These are phyloP conservation scores for Oscarella lobularis DNA, from an alignment of 37 sponge, comb jelly and placozoan genomes.

Conservation along the genomic window DNA sequence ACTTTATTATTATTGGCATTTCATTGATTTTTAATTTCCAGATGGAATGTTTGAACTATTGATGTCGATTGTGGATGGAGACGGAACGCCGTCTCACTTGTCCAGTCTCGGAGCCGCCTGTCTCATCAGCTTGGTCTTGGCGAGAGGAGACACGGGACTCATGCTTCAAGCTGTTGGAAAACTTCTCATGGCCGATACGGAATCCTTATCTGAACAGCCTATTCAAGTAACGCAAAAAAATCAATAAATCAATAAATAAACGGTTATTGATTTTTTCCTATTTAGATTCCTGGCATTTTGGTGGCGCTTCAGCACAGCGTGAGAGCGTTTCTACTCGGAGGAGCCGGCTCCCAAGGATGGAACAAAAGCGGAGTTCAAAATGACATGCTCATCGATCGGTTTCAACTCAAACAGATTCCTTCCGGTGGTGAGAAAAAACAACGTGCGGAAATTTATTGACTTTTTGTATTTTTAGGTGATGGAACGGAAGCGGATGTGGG, in stretches of 20 bases:
- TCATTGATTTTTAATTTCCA: slow-evolving; percentile 7
- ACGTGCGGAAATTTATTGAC: background rate
- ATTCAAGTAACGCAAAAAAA: background rate
- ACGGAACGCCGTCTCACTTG: slow-evolving; percentile 5
- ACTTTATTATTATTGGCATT: background rate
- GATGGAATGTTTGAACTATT: slow-evolving; percentile 69
- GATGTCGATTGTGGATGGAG: slow-evolving; percentile 56
- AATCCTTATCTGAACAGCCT: too few species aligned
- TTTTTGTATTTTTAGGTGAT: background rate
- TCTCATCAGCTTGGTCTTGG: slow-evolving; percentile 65
- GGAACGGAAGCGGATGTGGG: background rate
- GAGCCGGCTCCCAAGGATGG: background rate
- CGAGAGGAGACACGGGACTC: slow-evolving; percentile 65
- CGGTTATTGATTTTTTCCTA: too few species aligned
- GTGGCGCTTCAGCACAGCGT: too few species aligned
- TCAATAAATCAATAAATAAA: background rate
- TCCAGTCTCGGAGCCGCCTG: slow-evolving; percentile 59
- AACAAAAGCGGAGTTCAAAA: background rate
- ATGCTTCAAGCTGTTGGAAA: slow-evolving; percentile 51
- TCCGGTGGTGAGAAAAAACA: background rate
- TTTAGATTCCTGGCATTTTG: too few species aligned
- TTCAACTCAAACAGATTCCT: background rate
- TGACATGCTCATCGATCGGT: background rate
- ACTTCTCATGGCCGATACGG: too few species aligned
- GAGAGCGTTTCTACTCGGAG: background rate